Evolutionary conservation across 2,797 vertebrate species (phyloP).

Genomic region (Scyliorhinus canicula): DNA sequence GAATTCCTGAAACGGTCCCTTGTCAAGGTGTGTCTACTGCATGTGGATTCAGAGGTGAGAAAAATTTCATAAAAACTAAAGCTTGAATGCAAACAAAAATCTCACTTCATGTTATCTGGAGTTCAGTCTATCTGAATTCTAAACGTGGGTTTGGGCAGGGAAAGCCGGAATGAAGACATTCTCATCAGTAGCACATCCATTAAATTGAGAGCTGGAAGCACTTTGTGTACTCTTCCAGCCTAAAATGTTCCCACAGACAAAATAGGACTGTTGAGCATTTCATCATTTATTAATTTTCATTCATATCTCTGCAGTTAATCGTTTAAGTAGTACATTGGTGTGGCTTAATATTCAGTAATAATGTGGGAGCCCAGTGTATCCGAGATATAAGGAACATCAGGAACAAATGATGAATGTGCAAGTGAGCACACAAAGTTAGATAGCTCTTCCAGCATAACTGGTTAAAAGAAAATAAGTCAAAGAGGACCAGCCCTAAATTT

Average conservation of each 20-base stretch:
- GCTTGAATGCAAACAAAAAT: neutral
- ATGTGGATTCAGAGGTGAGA: neutral
- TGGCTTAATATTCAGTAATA: neutral
- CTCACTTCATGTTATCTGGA: neutral
- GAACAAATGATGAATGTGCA: neutral
- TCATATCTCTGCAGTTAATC: constrained; percentile 5
- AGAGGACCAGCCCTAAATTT: neutral
- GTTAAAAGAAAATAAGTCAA: neutral
- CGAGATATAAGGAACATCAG: neutral
- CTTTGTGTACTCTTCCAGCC: neutral
- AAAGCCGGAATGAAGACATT: neutral
- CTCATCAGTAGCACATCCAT: neutral
- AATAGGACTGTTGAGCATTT: neutral
- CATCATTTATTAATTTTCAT: neutral
- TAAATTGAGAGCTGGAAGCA: neutral
- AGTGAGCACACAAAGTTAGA: neutral
- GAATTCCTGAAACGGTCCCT: neutral
- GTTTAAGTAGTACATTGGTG: neutral
- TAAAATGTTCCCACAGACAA: neutral
- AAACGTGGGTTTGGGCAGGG: neutral
- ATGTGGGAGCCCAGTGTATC: neutral
- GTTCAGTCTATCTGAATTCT: neutral
- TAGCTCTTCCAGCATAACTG: neutral
- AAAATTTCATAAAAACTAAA: neutral
- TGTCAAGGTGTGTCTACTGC: too few species aligned